These are phyloP conservation scores for Strix aluco DNA, from an alignment of 2,113 vertebrate species.

Conservation along the genomic window DNA sequence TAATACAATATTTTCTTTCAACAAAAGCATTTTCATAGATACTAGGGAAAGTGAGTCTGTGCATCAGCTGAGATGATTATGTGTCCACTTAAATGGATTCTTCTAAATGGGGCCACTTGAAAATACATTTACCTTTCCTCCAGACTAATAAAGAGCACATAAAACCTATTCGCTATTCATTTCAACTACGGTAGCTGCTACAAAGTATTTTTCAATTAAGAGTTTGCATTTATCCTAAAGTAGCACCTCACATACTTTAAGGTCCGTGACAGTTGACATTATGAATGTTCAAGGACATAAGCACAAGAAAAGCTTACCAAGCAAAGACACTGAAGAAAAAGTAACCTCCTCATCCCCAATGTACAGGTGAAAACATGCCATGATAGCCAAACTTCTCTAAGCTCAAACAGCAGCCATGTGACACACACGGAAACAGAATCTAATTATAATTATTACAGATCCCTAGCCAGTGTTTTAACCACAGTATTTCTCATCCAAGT, in stretches of 20 bases:
- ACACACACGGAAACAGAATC: not conserved
- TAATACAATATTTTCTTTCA: not conserved
- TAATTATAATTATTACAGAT: not conserved
- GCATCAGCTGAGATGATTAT: not conserved
- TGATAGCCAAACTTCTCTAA: not conserved
- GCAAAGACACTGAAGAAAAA: not conserved
- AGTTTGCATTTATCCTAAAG: not conserved
- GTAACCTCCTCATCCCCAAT: fast-evolving
- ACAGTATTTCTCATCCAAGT: not conserved
- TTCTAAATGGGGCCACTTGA: not conserved
- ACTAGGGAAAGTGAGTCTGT: not conserved
- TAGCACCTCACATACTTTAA: not conserved
- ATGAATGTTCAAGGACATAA: not conserved
- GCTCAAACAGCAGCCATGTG: not conserved
- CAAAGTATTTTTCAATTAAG: not conserved
- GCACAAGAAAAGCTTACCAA: not conserved
- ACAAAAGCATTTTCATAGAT: not conserved
- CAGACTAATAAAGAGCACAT: not conserved
- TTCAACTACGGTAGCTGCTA: not conserved
- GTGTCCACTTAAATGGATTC: not conserved
- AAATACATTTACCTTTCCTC: not conserved
- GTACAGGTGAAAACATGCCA: not conserved
- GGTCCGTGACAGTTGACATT: not conserved
- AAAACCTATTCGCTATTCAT: not conserved
- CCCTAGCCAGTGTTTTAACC: not conserved